Base-by-base conservation (phyloP, 2,113 vertebrate genomes). In the Sigmodon hispidus region DNA sequence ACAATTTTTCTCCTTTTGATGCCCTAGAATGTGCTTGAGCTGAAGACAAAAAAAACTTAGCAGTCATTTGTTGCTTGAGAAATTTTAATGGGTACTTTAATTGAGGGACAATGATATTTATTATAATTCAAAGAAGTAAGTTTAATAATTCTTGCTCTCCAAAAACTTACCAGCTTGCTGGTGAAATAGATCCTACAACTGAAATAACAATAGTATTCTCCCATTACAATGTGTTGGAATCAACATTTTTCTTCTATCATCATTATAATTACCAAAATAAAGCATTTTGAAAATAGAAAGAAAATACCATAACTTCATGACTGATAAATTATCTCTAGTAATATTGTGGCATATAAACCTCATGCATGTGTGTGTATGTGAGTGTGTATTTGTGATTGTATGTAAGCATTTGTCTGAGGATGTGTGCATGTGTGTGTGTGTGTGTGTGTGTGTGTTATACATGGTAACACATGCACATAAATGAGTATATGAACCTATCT, bases 1-100 rank as follows among this genome's bases (percentile, higher is more conserved):
- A 63, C 29, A 83, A 19, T 81, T 8, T 13, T 81, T 21, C 7
- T 12, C 40, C 43, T 85, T 76, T 89, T 76, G 2, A 22, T 87
- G 69, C 76, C 36, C 8, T 94, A 93, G 79, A 92, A 94, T 83
- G 24, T 50, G 94, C 10, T 87, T 91, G 43, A 93, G 77, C 26
- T 75, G 26, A 87, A 0, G 50, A 1, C 4, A 4, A 22, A 26
- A 22, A 80, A 93, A 94, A 84, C 0, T 63, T 87, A 90, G 90
- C 65, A 86, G 43, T 83, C 52, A 90, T 83, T 85, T 77, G 72
- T 31, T 40, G 75, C 43, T 96, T 81, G 52, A 22, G 77, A 96
- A 93, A 87, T 1, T 90, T 95, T 61, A 90, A 17, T 91, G 24
- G 73, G 24, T 19, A 61, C 21, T 94, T 95, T 63, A 76, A 67